Evolutionary conservation across 2,888 invertebrate species (phyloP), one percentile per base, ranked within the genome.

Genomic region (Sarcophaga rosellei): DNA sequence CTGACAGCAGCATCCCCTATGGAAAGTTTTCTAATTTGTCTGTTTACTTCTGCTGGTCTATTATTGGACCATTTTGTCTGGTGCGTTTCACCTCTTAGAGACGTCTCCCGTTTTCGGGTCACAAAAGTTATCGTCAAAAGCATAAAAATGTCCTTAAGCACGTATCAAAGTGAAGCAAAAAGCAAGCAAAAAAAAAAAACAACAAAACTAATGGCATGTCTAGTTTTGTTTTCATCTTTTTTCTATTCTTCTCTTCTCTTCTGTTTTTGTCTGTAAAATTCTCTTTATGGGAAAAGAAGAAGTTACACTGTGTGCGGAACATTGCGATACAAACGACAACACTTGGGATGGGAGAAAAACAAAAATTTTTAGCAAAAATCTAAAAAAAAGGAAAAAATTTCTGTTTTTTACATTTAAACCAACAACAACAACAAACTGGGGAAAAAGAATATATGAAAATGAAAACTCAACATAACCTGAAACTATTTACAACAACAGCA

Each of bases 61-160:
- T 21, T 81, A 61, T 21, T 73, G 35, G 72, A 62, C 44, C 77
- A 53, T 47, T 78, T 74, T 61, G 23, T 25, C 35, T 2, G 11
- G 2, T 21, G 15, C 59, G 10, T 23, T 62, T 15, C n/a, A 35
- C 47, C 21, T 20, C 73, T 44, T 66, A 63, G 12, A 12, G 8
- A 8, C 53, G 44, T 63, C n/a, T 63, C 65, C 62, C 35, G 21
- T 74, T 75, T 80, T 61, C 70, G 79, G 86, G 84, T 86, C 86
- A 86, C 66, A 75, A 70, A 35, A 78, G 75, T 81, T 81, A 78
- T 86, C 78, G 75, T 66, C 78, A 57, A 62, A 78, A 59, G 20
- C 70, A 75, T 23, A 73, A 86, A 76, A 86, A 84, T 78, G 86
- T 81, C 84, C 86, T 86, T 86, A 86, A 86, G 81, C 86, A 86